Percentiles rank a stretch among this genome's conserved stretches.
Conservation (phyloP, 2,797 vertebrate species). For the Poeciliopsis infans region DNA sequence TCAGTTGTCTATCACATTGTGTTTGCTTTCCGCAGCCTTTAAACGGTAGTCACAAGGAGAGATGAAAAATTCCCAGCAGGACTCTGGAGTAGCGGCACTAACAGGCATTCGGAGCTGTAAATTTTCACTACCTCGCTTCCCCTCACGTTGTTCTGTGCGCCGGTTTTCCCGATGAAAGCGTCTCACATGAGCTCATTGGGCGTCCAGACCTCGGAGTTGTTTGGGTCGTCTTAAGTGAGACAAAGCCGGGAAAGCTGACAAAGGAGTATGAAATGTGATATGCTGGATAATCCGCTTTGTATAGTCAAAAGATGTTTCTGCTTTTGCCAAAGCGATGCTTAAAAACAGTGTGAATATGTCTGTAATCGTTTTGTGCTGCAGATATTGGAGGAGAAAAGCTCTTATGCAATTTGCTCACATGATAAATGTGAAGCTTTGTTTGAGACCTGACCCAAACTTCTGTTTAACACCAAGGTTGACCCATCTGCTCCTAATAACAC, state of each 20-base stretch:
- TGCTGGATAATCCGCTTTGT: neutral
- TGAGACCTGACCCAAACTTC: slow-evolving; percentile 34
- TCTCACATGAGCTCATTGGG: slow-evolving; percentile 20
- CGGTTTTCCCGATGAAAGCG: slow-evolving; percentile 20
- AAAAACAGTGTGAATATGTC: slow-evolving; percentile 1
- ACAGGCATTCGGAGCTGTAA: slow-evolving; percentile 6
- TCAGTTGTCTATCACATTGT: slow-evolving; percentile 46
- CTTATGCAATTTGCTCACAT: slow-evolving; percentile 15
- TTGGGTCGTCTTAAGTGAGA: slow-evolving; percentile 30
- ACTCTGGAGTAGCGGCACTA: slow-evolving; percentile 11
- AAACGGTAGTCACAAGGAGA: slow-evolving; percentile 35
- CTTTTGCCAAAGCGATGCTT: slow-evolving; percentile 16
- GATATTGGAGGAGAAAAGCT: neutral
- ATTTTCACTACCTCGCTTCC: slow-evolving; percentile 11
- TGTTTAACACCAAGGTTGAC: slow-evolving; percentile 25
- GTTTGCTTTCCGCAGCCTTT: slow-evolving; percentile 38
- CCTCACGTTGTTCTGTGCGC: slow-evolving; percentile 11
- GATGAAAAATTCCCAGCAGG: slow-evolving; percentile 32
- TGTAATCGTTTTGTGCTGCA: slow-evolving; percentile 1
- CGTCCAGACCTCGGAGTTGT: slow-evolving; percentile 14
- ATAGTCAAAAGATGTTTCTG: slow-evolving; percentile 14
- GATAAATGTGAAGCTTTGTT: slow-evolving; percentile 19
- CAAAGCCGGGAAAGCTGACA: slow-evolving; percentile 18
- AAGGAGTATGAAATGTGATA: slow-evolving; percentile 13
- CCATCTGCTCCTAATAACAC: slow-evolving; percentile 71